These are phyloP conservation scores for Fragariocoptes setiger DNA, from an alignment of 1,140 invertebrate species.

Conservation along the genomic window DNA sequence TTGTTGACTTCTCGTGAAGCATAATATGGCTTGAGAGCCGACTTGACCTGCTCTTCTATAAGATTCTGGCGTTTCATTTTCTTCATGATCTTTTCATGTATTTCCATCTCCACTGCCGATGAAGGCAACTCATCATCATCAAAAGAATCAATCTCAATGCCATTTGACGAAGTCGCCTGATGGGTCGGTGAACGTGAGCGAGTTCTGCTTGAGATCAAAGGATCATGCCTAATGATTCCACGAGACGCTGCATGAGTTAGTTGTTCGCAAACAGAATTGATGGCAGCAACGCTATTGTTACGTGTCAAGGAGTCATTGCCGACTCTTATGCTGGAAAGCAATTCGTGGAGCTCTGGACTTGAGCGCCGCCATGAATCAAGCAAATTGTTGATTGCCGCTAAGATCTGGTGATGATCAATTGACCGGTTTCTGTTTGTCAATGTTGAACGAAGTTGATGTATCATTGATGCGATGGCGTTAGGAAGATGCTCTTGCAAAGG, in stretches of 20 bases:
- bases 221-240: neutral
- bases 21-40: conserved; percentile 78
- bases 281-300: no score
- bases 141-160: conserved; percentile 12
- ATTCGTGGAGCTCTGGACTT: no score
- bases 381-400: no score
- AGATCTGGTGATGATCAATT: no score
- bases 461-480: neutral
- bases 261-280: no score
- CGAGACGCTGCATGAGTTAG: neutral
- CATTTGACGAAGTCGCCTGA: no score
- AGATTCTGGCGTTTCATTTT: conserved; percentile 83
- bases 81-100: conserved; percentile 89
- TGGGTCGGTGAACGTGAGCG: neutral
- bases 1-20: conserved; percentile 71
- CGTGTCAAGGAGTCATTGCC: no score
- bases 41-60: conserved; percentile 83
- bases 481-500: neutral
- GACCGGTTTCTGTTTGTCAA: no score
- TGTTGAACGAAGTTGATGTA: neutral
- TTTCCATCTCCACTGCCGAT: conserved; percentile 73
- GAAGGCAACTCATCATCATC: conserved; percentile 42
- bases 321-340: no score
- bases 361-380: no score
- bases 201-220: neutral